phyloP scores from a whole-genome alignment of 2,888 invertebrate genomes.

The Eueremaeus valkanovi region DNA sequence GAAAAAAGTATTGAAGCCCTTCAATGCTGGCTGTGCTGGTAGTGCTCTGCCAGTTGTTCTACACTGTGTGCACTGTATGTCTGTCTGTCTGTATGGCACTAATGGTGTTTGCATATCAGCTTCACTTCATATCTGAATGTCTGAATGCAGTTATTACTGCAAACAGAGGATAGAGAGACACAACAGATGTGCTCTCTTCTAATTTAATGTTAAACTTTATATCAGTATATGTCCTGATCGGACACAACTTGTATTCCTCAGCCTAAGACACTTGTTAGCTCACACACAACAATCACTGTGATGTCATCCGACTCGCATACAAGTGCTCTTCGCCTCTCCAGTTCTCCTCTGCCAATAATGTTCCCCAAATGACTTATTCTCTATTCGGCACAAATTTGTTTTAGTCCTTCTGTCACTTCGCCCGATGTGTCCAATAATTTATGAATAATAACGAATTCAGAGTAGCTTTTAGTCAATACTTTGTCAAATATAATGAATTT shows the following conservation, averaged over 20 bases:
- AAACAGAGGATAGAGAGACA: neutral
- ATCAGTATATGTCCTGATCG: neutral
- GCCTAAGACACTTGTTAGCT: slow-evolving; percentile 11
- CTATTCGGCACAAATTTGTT: neutral
- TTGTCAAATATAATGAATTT: neutral
- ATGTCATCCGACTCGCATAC: neutral
- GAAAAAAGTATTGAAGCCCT: neutral
- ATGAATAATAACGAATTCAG: neutral
- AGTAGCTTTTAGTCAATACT: neutral
- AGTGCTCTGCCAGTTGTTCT: neutral
- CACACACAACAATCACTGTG: neutral
- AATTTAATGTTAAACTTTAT: neutral
- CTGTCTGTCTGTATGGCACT: too few species aligned
- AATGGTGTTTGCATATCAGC: slow-evolving; percentile 24
- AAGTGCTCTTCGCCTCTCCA: neutral
- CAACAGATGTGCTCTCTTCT: slow-evolving; percentile 21
- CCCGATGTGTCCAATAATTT: neutral
- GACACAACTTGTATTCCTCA: neutral
- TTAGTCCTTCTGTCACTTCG: slow-evolving; percentile 7
- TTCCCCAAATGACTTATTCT: neutral
- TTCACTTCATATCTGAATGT: neutral
- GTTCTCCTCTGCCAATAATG: neutral
- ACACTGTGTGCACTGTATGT: neutral
- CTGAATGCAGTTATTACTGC: neutral
- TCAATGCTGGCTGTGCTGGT: neutral